Base-by-base conservation (phyloP, 1,140 invertebrate genomes). In the Drosophila pruinosa region DNA sequence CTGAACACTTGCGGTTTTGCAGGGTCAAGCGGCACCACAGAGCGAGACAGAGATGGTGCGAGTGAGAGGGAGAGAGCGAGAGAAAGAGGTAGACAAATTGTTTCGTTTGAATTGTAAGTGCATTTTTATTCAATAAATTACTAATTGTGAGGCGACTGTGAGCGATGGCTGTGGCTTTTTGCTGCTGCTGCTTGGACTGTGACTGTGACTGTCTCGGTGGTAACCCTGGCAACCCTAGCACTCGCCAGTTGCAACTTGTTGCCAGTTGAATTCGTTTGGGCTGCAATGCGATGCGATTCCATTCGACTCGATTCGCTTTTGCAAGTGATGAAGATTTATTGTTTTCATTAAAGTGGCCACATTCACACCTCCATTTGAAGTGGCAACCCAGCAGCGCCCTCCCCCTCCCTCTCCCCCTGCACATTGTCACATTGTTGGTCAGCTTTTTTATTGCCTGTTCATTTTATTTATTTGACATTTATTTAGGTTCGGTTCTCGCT, bases 391-490 rank as follows among this genome's bases (percentile, higher is more conserved):
- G 1, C 45, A n/a, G n/a, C 43, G 10, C 1, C 3, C 47, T 1
- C 4, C 12, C 7, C 5, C 34, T 39, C 26, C 17, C 0, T n/a
- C 36, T 15, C 21, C 52, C 47, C 43, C 41, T 10, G 5, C 26
- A 15, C 26, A 4, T 39, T 1, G 4, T 15, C 1, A 1, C 21
- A 19, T 28, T 28, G 24, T 17, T 28, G 52, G 10, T 69, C 50
- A 59, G 45, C 38, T 67, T 82, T 67, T 82, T 82, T 78, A 83
- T 83, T 83, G 72, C 62, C 72, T 71, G 68, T 85, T 74, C 56
- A 75, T 71, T 65, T 85, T 85, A 85, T 85, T 85, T 85, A 85
- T 85, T 86, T 85, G 81, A 85, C 81, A 86, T 71, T 86, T 86
- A 75, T 78, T 76, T 74, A 72, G 78, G 81, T 70, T 62, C 52